Evolutionary conservation across 2,113 vertebrate species (phyloP), one percentile per base, ranked within the genome.

Genomic region (Archocentrus centrarchus): DNA sequence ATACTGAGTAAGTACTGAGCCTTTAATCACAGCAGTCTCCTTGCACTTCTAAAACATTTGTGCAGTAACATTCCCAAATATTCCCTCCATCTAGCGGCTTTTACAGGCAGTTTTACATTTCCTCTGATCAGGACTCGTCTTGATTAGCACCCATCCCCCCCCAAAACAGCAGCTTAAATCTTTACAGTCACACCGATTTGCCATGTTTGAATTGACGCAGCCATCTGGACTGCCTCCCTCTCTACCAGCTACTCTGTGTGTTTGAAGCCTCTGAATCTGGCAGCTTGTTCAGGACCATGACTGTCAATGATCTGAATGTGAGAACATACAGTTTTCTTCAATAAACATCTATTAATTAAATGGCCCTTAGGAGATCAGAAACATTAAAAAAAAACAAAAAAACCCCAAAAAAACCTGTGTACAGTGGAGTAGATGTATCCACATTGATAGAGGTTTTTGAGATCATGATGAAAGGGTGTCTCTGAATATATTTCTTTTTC

Each of bases 171-270:
- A 73, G 80, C 77, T 70, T 77, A 58, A 84, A 83, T 79, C 61
- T 81, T 81, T 68, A 57, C 80, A 84, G 62, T 73, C 73, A 6
- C 75, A 50, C 79, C 8, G 53, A 79, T 87, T 85, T 82, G 35
- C 63, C 57, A 44, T 75, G 70, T 87, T 73, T 62, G 37, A 84
- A 81, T 61, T 75, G 79, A 86, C 61, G 17, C 59, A 10, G 80
- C 82, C 86, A 81, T 92, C 86, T 92, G 89, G 84, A 39, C 62
- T 22, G 75, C 59, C 58, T 70, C 50, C 24, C 59, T 18, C 30
- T 27, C 61, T 59, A 75, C 13, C 89, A 86, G 86, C 80, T 82
- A 81, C 77, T 68, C 37, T 77, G 50, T 59, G 17, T 80, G n/a
- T 87, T 59, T 80, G 75, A 62, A 63, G 73, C 32, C 47, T 78